A percentile compares a stretch with the other conserved stretches of the same genome.
phyloP scores from a whole-genome alignment of 1,140 invertebrate genomes.

The Drosophila guanche region DNA sequence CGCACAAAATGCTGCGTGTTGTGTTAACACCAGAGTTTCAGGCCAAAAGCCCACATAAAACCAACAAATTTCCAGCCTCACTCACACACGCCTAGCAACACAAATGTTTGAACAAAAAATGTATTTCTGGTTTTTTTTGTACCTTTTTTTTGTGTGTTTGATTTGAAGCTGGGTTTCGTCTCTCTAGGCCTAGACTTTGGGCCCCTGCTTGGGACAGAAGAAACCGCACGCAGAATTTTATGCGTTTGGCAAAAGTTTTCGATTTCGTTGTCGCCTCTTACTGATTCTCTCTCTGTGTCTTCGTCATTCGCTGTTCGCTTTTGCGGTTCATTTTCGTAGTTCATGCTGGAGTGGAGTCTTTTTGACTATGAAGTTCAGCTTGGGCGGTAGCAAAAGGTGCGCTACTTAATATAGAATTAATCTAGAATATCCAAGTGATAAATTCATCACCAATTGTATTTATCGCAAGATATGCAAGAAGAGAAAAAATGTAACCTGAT shows the following conservation, averaged over 20 bases:
- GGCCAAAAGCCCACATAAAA: slow-evolving; percentile 27
- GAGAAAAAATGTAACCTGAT: too few species aligned
- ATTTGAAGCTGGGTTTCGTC: too few species aligned
- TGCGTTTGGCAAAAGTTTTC: slow-evolving; percentile 79
- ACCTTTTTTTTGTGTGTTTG: slow-evolving; percentile 15
- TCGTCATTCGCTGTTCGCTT: slow-evolving; percentile 53
- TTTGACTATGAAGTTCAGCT: slow-evolving; percentile 5
- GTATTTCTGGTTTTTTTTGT: slow-evolving; percentile 49
- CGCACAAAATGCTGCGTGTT: slow-evolving; percentile 77
- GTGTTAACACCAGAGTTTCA: slow-evolving; percentile 35
- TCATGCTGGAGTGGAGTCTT: slow-evolving; percentile 33
- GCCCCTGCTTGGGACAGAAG: slow-evolving; percentile 25
- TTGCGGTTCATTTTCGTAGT: slow-evolving; percentile 60
- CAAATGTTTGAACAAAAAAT: slow-evolving; percentile 55
- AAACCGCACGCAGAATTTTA: slow-evolving; percentile 74
- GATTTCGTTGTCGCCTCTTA: slow-evolving; percentile 53
- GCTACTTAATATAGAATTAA: slow-evolving; percentile 20
- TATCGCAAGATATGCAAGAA: too few species aligned
- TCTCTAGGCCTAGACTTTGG: slow-evolving; percentile 9
- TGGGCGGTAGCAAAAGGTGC: slow-evolving; percentile 4
- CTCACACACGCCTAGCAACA: slow-evolving; percentile 71
- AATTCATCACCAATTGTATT: neutral
- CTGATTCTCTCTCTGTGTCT: slow-evolving; percentile 30
- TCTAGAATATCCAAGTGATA: neutral
- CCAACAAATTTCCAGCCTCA: slow-evolving; percentile 28